Base-by-base conservation (phyloP, 2,113 vertebrate species). In the Neoarius graeffei region DNA sequence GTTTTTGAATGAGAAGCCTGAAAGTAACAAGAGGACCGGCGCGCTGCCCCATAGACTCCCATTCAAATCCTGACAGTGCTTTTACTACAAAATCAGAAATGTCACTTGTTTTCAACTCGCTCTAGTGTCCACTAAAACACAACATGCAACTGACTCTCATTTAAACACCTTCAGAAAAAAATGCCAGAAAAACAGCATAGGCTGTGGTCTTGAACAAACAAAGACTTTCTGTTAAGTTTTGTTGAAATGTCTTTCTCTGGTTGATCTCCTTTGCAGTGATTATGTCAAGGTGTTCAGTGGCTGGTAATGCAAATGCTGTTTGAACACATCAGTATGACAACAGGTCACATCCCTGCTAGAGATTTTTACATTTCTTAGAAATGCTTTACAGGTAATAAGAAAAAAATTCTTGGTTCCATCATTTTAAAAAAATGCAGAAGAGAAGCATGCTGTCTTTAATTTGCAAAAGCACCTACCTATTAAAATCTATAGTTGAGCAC, bases 401-500 rank as follows among this genome's bases (percentile, higher is more conserved):
- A 74, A 74, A 35, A 7, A 0, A 9, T 54, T 59, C 23, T 11
- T 59, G 79, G 15, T 52, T 79, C 25, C 64, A 14, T 27, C n/a
- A 56, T 27, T 77, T 11, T 69, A 85, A 50, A 66, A 85, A 48
- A 50, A 15, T 27, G 0, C 1, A 60, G 59, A 79, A 81, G 62
- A 81, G 4, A 66, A 86, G n/a, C 85, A 54, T 15, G 81, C 54
- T 81, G 54, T 87, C 87, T 90, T 86, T 79, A 35, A 88, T 88
- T 85, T 54, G 60, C 83, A 81, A 66, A 85, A 30, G 66, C 73
- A 84, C 48, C 66, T 77, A 50, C 52, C 35, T 66, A 86, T 73
- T 56, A 59, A 62, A 82, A 81, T 76, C 77, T 69, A 50, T 85
- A 83, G 77, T 83, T 77, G 57, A 57, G 67, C 60, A 89, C 35